Base-by-base conservation (phyloP, 2,888 invertebrate species). In the Boloria euphrosyne region DNA sequence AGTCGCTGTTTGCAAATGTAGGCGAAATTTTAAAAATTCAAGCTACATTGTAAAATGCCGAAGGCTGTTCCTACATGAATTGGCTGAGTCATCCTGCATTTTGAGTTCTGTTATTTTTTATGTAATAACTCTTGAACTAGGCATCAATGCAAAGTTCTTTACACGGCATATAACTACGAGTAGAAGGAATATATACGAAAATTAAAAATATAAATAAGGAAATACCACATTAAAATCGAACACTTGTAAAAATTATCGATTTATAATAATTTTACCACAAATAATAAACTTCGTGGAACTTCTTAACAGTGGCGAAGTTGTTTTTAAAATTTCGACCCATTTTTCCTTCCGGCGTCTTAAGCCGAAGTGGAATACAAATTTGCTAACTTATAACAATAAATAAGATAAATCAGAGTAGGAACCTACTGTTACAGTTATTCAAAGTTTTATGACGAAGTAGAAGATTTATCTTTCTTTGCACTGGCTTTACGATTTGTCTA, bases 321-420 rank as follows among this genome's bases (percentile, higher is more conserved):
- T n/a, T 22, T 58, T 58, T 58, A 58, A 58, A 46, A 58, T 47
- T 58, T 31, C 47, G 13, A 13, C 27, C 22, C 2, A 16, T 57
- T 14, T 46, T 58, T 47, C 58, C 58, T 47, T 17, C 58, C n/a
- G 27, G n/a, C 47, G 17, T 6, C 46, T 58, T 27, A 49, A 4
- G 6, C 16, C 47, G 47, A 49, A 58, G 47, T 58, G 49, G 58
- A 7, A 58, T 47, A 16, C 13, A 46, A 58, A 49, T 49, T 49
- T 31, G 47, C 49, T 17, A 49, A 58, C 47, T 58, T 58, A 58
- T 49, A 17, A 59, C 49, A 59, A 49, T 59, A 59, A 59, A 59
- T 49, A 59, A 59, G 17, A 31, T 49, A 49, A 47, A 47, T 49
- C 47, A 49, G 17, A 27, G 31, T 59, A 38, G 31, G 10, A 38